Base-by-base conservation (phyloP, 2,113 vertebrate species). In the Brienomyrus brachyistius region DNA sequence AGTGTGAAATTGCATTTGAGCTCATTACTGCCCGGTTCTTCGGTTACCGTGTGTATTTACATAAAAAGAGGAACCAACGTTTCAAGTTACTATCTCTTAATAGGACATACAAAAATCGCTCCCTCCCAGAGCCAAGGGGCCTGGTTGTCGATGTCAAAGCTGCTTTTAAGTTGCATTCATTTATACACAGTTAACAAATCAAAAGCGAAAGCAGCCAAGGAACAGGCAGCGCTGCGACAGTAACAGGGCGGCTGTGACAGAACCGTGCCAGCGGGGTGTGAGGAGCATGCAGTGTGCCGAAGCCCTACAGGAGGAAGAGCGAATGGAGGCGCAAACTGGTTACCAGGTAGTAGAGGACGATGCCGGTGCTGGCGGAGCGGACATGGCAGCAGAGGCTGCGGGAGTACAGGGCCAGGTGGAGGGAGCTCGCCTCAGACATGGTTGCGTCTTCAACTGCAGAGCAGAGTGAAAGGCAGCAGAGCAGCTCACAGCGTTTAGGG, bases 361-460 rank as follows among this genome's bases (percentile, higher is more conserved):
- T 90, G 19, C 45, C 40, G 11, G 56, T 23, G 35, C 90, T 90
- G 6, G 92, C 88, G 13, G 91, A 91, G 90, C 88, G 87, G 86
- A 93, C 89, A 85, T 92, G 87, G 89, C 92, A 93, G 91, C 91
- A 93, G 59, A 93, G 91, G 11, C 88, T 88, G 40, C 85, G 90
- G 48, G 89, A 86, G 83, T 40, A 23, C n/a, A 90, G 83, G 47
- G 59, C 35, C 59, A 74, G 59, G 45, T 66, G 84, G 84, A 77
- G 4, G 59, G 77, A 43, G 51, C 54, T 59, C 19, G 21, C 5
- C n/a, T 86, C 43, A 4, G 54, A 3, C 89, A 90, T 90, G 54
- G 3, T n/a, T 19, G 31, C 47, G 47, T 47, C 10, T 86, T 23
- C 27, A 10, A 8, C 89, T 19, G 23, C 13, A 5, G 48, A 56